Evolutionary conservation across 2,113 vertebrate species (phyloP), one percentile per base, ranked within the genome.

Genomic region (Hypocryptadius cinnamomeus): DNA sequence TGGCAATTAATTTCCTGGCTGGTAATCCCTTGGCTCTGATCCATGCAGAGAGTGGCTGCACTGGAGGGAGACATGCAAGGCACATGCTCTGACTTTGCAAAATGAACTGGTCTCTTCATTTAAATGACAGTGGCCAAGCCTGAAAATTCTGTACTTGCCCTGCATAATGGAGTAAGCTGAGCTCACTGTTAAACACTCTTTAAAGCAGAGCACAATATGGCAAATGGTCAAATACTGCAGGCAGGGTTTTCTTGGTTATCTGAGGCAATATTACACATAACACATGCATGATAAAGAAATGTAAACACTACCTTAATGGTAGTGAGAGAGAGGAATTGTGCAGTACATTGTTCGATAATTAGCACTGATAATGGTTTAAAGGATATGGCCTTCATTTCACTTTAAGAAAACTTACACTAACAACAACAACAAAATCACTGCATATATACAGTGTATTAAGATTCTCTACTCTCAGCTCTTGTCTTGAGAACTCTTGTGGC

Each of bases 1-100:
- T 74, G 83, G 82, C 92, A 96, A 95, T 86, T 95, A 93, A 95
- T 95, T 95, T 95, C 93, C 93, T 94, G 92, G 64, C 83, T 93
- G 60, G 57, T 72, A 96, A 96, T 93, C 79, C 87, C 79, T 78
- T 94, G 87, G 92, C 94, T 92, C 85, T 92, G 91, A 74, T 88
- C 90, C 90, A 96, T 1, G 1, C 2, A 6, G 54, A 85, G 70
- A 90, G 85, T 57, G 72, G 76, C 72, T 72, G 69, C 25, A 12
- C n/a, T 68, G 64, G 60, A 90, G 39, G 42, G 54, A 77, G 42
- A 35, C 8, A 13, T 54, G 57, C 57, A 50, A 79, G 64, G 71
- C 88, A 94, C 76, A 86, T 40, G 48, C 56, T 83, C 64, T 1
- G 0, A 74, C 47, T 87, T 53, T 35, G 68, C 35, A 51, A 85